Percentiles rank a stretch among this genome's conserved stretches.
These are phyloP conservation scores for Zaprionus lachaisei DNA, from an alignment of 1,140 invertebrate species.

Conservation along the genomic window DNA sequence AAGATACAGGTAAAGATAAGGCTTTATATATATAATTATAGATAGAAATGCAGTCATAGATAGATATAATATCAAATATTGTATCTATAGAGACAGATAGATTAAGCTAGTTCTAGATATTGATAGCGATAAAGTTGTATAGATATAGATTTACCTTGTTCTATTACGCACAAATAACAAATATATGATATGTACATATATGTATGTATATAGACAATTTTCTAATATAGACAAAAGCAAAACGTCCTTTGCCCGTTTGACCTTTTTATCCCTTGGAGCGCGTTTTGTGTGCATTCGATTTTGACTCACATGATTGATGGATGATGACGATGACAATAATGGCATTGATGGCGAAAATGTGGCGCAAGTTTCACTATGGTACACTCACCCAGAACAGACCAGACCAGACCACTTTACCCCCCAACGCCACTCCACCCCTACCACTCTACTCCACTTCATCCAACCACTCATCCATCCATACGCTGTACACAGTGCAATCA, in stretches of 20 bases:
- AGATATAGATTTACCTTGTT: not conserved
- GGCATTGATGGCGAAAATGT: conserved; percentile 12
- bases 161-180: not conserved
- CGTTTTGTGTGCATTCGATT: conserved; percentile 28
- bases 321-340: conserved; percentile 26
- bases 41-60: not conserved
- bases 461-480: not conserved
- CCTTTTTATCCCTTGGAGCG: conserved; percentile 33
- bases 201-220: not conserved
- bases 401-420: not conserved
- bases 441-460: not conserved
- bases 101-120: not conserved
- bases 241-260: conserved; percentile 23
- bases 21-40: not conserved
- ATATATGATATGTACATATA: not conserved
- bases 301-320: conserved; percentile 42
- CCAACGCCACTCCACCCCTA: not conserved
- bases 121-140: not conserved
- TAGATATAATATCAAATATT: not conserved
- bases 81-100: not conserved
- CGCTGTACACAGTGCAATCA: conserved; percentile 4
- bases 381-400: not conserved
- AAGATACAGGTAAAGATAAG: not conserved
- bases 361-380: not conserved
- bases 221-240: conserved; percentile 11